Percentiles rank a stretch among this genome's conserved stretches.
These are phyloP conservation scores for Phocides pigmalion DNA, from an alignment of 1,140 invertebrate genomes.

Conservation along the genomic window DNA sequence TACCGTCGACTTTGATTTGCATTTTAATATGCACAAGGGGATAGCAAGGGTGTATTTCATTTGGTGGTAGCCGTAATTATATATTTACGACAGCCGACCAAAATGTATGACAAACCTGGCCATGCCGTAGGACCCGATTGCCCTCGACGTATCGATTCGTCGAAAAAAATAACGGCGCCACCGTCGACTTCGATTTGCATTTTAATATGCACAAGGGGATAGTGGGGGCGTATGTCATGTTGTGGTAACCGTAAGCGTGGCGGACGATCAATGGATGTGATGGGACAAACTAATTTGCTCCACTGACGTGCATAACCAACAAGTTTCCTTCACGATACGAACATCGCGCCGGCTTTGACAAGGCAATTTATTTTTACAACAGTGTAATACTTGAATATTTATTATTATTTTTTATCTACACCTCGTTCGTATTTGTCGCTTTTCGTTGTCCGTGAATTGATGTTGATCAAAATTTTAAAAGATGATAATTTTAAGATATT, in stretches of 20 bases:
- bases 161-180: slow-evolving; percentile 58
- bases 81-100: slow-evolving; percentile 64
- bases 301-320: slow-evolving; percentile 7
- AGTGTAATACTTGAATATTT: not conserved
- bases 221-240: slow-evolving; percentile 66
- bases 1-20: slow-evolving; percentile 68
- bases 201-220: slow-evolving; percentile 76
- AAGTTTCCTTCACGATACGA: slow-evolving; percentile 8
- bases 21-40: slow-evolving; percentile 78
- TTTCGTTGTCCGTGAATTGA: too few species aligned
- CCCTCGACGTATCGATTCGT: slow-evolving; percentile 60
- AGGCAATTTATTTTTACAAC: not conserved
- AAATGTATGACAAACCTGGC: slow-evolving; percentile 74
- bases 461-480: too few species aligned
- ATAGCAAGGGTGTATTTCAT: slow-evolving; percentile 65
- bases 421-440: too few species aligned
- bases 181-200: slow-evolving; percentile 73
- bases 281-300: slow-evolving; percentile 30
- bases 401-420: too few species aligned
- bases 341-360: not conserved
- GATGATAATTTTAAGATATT: too few species aligned
- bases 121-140: slow-evolving; percentile 62
- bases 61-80: slow-evolving; percentile 63
- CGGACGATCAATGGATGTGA: slow-evolving; percentile 40
- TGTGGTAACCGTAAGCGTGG: slow-evolving; percentile 52